phyloP scores from a whole-genome alignment of 2,888 invertebrate species.

The Mythimna vitellina region DNA sequence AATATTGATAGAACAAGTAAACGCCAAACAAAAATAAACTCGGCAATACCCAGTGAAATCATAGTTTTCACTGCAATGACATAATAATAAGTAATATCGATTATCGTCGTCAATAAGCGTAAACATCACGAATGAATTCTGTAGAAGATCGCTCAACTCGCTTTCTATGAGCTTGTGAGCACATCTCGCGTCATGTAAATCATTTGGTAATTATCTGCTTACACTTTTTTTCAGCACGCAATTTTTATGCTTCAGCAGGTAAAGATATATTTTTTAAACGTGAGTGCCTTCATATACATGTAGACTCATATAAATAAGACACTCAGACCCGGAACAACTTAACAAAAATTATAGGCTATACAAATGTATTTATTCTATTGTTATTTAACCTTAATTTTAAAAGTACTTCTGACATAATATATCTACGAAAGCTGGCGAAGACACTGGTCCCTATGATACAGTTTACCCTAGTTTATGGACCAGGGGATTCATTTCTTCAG shows the following conservation, averaged over 20 bases:
- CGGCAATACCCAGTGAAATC: slow-evolving; percentile 54
- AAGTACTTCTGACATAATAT: no score
- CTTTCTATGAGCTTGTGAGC: slow-evolving; percentile 65
- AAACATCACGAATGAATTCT: slow-evolving; percentile 65
- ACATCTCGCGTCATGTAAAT: slow-evolving; percentile 56
- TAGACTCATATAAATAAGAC: no score
- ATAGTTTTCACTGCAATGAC: slow-evolving; percentile 64
- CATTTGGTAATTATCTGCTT: slow-evolving; percentile 38
- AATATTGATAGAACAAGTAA: slow-evolving; percentile 1
- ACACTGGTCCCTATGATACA: no score
- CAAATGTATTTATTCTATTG: no score
- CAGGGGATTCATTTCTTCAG: no score
- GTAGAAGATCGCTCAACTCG: slow-evolving; percentile 63
- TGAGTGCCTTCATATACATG: no score
- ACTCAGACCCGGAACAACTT: no score
- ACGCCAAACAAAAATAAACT: slow-evolving; percentile 14
- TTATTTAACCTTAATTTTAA: no score
- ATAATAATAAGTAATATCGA: slow-evolving; percentile 69
- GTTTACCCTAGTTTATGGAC: no score
- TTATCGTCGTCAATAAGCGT: slow-evolving; percentile 56
- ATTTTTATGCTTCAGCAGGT: slow-evolving; percentile 44
- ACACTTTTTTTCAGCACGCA: slow-evolving; percentile 49
- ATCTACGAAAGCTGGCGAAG: no score
- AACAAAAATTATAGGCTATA: no score
- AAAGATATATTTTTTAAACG: background rate